Conservation (phyloP, 2,888 invertebrate genomes). For the Cephus nigrinus region DNA sequence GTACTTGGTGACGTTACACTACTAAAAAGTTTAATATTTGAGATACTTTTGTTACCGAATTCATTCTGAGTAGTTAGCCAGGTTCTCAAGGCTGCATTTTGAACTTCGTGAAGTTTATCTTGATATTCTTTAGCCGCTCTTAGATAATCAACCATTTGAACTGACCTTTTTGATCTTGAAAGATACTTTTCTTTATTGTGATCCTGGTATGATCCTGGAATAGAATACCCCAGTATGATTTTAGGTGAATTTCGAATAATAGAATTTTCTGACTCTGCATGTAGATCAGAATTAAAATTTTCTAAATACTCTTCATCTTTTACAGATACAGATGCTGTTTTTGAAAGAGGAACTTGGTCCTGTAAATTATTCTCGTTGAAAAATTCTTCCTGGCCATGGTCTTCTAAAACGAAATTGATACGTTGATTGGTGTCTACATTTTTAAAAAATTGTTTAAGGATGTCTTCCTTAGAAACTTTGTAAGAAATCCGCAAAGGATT, state of each 20-base stretch:
- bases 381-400: neutral
- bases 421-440: neutral
- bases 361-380: neutral
- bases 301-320: neutral
- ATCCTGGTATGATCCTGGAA: neutral
- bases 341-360: neutral
- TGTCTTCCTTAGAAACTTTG: neutral
- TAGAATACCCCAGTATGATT: neutral
- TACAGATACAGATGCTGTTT: neutral
- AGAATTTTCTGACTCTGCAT: neutral
- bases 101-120: constrained; percentile 23
- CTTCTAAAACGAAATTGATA: neutral
- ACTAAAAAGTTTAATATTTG: constrained; percentile 23
- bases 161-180: constrained; percentile 14
- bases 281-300: neutral
- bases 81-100: constrained; percentile 27
- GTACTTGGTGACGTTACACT: neutral
- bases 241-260: neutral
- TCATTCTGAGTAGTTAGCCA: constrained; percentile 24
- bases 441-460: neutral
- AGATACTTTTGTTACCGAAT: constrained; percentile 17
- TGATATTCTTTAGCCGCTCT: constrained; percentile 27
- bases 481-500: neutral
- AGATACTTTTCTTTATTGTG: neutral
- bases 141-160: constrained; percentile 27